Evolutionary conservation across 2,888 invertebrate species (phyloP).

Genomic region (Parthenolecanium corni): DNA sequence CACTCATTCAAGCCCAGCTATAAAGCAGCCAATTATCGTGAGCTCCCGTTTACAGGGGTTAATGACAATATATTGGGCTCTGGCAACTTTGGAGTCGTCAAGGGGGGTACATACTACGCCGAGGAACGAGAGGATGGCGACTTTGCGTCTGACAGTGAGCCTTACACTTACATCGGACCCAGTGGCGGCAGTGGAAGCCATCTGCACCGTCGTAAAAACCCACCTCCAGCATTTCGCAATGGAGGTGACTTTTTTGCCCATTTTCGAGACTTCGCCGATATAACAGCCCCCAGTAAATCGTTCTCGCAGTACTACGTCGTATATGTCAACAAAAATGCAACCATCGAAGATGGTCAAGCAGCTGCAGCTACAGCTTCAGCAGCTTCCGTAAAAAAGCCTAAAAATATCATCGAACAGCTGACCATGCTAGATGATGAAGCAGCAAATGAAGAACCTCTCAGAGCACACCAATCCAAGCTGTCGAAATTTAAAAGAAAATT

Average conservation of each 20-base stretch:
- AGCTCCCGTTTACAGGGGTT: conserved; percentile 29
- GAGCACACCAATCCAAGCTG: conserved; percentile 30
- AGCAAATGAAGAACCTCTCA: conserved; percentile 36
- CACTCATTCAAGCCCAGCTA: conserved; percentile 47
- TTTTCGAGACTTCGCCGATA: conserved; percentile 81
- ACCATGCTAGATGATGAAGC: conserved; percentile 49
- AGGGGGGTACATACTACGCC: conserved; percentile 71
- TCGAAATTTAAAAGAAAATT: conserved; percentile 35
- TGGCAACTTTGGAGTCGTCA: conserved; percentile 75
- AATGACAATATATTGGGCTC: conserved; percentile 53
- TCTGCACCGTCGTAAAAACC: conserved; percentile 41
- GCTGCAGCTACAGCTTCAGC: conserved; percentile 39
- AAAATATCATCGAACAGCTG: conserved; percentile 71
- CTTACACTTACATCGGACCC: conserved; percentile 43
- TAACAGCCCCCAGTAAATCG: conserved; percentile 67
- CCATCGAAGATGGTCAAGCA: conserved; percentile 39
- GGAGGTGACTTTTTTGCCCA: conserved; percentile 67
- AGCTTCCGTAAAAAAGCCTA: conserved; percentile 48
- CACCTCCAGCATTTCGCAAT: conserved; percentile 40
- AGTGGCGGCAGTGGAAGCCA: conserved; percentile 50
- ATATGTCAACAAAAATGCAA: conserved; percentile 68
- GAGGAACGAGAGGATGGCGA: conserved; percentile 41
- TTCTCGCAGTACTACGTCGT: conserved; percentile 75
- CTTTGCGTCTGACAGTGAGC: conserved; percentile 17
- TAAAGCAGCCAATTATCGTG: conserved; percentile 39